Base-by-base conservation (phyloP, 2,797 vertebrate genomes). In the Smutsia gigantea region DNA sequence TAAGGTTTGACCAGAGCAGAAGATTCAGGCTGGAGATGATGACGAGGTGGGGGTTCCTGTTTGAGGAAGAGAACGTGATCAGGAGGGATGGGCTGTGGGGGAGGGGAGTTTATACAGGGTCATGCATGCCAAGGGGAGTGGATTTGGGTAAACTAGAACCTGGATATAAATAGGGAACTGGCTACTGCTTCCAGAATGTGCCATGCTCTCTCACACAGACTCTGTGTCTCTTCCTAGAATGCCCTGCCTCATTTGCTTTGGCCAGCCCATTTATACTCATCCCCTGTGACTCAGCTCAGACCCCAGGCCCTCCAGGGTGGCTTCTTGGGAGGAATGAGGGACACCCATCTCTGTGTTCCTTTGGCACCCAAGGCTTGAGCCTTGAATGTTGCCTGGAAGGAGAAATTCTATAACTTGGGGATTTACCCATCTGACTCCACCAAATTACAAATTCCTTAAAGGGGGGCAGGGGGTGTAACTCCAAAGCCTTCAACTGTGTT, bases 301-400 rank as follows among this genome's bases (percentile, higher is more conserved):
- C 13, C 55, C 55, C 5, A 7, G 25, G 21, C 17, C 82, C 66
- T 81, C 81, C 0, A 0, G 29, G 63, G 29, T n/a, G 90, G 53
- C 49, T 49, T 87, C 63, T 78, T 71, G 53, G 46, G 15, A 82
- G 72, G 18, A 53, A 14, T 1, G 29, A 87, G 37, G 61, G 10
- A 34, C 31, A 15, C 37, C 68, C 10, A 55, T 10, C 79, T 82
- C 66, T 89, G 63, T 66, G 59, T 12, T 25, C 21, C 77, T 53
- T 46, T 34, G 82, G 9, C 7, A 63, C 39, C 31, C 23, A 55
- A 85, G 94, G 27, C 53, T 2, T 53, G 77, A 77, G 34, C 85
- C 93, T 61, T 87, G 39, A 89, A 68, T 74, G 81, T 25, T 72
- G 37, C n/a, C 89, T 85, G 66, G 81, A 82, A 55, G 64, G 31